Evolutionary conservation across 2,888 invertebrate genomes (phyloP).

Genomic region (Ptycholaimellus sp.): DNA sequence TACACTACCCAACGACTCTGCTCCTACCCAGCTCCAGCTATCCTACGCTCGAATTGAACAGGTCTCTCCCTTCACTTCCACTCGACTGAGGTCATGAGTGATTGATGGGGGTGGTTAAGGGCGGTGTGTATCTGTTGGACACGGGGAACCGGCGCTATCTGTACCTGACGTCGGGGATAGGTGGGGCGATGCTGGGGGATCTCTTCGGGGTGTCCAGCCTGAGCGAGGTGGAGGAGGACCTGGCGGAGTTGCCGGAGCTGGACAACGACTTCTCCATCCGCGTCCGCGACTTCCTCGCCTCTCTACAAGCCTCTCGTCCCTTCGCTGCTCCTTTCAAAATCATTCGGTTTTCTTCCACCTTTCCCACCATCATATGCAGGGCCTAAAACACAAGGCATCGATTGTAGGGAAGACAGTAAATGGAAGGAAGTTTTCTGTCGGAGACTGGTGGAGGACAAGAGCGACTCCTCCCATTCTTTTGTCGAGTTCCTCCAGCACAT

Average conservation of each 20-base stretch:
- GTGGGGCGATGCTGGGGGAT: conserved; percentile 47
- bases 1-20: conserved; percentile 1
- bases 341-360: neutral
- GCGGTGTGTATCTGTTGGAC: conserved; percentile 73
- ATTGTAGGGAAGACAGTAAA: conserved; percentile 65
- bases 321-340: conserved; percentile 8
- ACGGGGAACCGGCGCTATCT: conserved; percentile 54
- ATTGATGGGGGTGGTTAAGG: too few relatives aligned
- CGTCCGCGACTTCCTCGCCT: conserved; percentile 7
- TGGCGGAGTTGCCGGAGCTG: conserved; percentile 16
- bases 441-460: conserved; percentile 70
- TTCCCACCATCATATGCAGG: neutral
- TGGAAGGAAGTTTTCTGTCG: conserved; percentile 56
- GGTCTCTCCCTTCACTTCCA: too few relatives aligned
- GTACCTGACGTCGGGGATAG: conserved; percentile 55
- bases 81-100: too few relatives aligned
- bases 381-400: neutral
- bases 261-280: conserved; percentile 7
- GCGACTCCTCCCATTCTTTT: conserved; percentile 77
- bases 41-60: conserved; percentile 48
- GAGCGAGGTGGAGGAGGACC: conserved; percentile 44
- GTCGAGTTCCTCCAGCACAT: conserved; percentile 86
- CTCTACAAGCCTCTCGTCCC: conserved; percentile 8
- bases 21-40: conserved; percentile 45
- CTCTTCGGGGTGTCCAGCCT: conserved; percentile 52